phyloP scores from a whole-genome alignment of 2,888 invertebrate genomes.

The Masnerella sp. region DNA sequence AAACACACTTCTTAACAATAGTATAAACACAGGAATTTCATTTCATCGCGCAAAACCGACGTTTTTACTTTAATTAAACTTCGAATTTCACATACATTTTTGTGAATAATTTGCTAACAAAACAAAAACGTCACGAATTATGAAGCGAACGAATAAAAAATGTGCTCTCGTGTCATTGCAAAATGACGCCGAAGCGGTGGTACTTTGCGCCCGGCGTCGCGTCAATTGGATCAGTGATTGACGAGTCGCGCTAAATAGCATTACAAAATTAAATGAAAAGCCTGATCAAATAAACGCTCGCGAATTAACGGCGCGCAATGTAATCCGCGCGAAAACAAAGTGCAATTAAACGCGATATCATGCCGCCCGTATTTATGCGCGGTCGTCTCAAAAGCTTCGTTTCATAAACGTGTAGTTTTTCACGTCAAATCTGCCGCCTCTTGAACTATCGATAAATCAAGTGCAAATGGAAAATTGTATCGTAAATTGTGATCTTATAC shows the following conservation, averaged over 20 bases:
- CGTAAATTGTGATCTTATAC: no score
- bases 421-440: conserved; percentile 1
- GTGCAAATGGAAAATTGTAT: background rate
- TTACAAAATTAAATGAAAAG: conserved; percentile 53
- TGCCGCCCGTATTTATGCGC: conserved; percentile 29
- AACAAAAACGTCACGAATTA: conserved; percentile 4
- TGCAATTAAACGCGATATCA: conserved; percentile 33
- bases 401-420: conserved; percentile 18
- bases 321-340: conserved; percentile 35
- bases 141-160: conserved; percentile 15
- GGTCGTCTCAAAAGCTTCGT: conserved; percentile 13
- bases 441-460: conserved; percentile 6
- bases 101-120: no score
- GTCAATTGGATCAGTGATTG: conserved; percentile 45
- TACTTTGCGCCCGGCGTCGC: conserved; percentile 10
- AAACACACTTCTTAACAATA: no score
- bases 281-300: conserved; percentile 38
- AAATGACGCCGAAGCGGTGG: conserved; percentile 1
- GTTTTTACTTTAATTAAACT: no score
- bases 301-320: conserved; percentile 38
- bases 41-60: no score
- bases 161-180: background rate
- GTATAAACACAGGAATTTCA: no score
- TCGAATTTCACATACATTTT: no score
- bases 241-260: conserved; percentile 44